These are phyloP conservation scores for Cichlasoma orientale DNA, from an alignment of 2,797 vertebrate genomes.

Conservation along the genomic window DNA sequence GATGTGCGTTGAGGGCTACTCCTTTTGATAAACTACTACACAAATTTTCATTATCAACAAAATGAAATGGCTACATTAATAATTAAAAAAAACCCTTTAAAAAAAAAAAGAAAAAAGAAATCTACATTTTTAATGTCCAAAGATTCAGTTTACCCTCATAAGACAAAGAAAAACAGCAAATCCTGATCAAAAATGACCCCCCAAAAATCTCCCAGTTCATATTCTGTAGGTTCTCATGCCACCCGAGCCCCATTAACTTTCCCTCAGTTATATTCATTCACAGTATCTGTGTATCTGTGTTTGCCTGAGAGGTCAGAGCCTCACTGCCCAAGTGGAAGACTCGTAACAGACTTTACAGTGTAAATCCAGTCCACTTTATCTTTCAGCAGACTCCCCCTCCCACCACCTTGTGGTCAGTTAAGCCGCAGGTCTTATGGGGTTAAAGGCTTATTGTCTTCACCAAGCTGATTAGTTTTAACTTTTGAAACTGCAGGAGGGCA, in stretches of 20 bases:
- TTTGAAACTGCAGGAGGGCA: constrained; percentile 49
- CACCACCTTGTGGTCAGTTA: constrained; percentile 37
- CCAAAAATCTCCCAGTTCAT: background rate
- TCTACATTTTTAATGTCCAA: too few relatives aligned
- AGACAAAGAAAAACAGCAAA: background rate
- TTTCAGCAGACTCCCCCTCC: constrained; percentile 19
- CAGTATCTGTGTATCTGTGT: background rate
- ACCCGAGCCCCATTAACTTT: accelerated
- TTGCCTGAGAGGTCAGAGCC: background rate
- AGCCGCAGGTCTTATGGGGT: constrained; percentile 65
- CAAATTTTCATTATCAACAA: background rate
- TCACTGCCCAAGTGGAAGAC: constrained; percentile 4
- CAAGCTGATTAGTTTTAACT: constrained; percentile 73
- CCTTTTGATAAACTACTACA: background rate
- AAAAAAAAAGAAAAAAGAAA: too few relatives aligned
- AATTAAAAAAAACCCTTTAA: background rate
- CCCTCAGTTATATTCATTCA: background rate
- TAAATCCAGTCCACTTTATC: constrained; percentile 35
- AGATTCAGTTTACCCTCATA: too few relatives aligned
- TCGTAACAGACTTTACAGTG: constrained; percentile 16
- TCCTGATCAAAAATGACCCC: background rate
- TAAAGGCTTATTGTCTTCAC: constrained; percentile 69
- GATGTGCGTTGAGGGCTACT: background rate
- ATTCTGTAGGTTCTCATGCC: background rate
- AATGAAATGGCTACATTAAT: background rate